Percentiles rank a stretch among this genome's conserved stretches.
These are phyloP conservation scores for Heliornis fulica DNA, from an alignment of 2,113 vertebrate genomes.

Conservation along the genomic window DNA sequence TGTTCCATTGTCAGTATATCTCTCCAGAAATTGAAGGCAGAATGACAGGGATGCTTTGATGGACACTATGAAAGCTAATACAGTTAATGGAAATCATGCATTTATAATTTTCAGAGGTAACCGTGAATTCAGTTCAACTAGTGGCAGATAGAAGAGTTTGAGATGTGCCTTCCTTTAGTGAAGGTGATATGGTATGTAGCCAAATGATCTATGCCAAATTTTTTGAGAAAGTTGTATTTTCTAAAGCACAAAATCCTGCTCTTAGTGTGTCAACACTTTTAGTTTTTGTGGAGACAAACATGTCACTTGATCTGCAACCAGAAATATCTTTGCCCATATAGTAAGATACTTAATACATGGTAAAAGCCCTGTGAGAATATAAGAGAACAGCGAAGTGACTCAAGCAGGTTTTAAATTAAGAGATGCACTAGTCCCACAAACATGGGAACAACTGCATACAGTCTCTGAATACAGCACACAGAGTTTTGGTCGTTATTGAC, in stretches of 20 bases:
- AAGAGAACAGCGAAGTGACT: not conserved
- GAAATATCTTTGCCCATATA: not conserved
- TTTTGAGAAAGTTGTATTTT: not conserved
- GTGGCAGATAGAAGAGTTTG: not conserved
- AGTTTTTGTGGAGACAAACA: not conserved
- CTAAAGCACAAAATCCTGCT: not conserved
- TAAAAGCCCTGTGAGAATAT: not conserved
- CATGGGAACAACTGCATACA: not conserved
- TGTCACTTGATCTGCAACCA: not conserved
- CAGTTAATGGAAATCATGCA: not conserved
- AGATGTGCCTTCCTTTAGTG: no score
- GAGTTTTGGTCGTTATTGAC: not conserved
- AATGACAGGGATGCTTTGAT: not conserved
- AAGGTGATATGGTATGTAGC: not conserved
- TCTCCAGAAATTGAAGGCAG: not conserved
- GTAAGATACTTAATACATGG: not conserved
- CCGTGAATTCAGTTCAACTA: not conserved
- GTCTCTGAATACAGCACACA: not conserved
- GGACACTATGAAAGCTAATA: not conserved
- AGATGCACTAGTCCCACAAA: not conserved
- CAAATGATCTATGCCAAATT: not conserved
- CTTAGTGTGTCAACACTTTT: not conserved
- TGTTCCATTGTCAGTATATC: not conserved
- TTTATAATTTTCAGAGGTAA: not conserved
- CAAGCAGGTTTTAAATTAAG: not conserved